Conservation (phyloP, 2,888 invertebrate species). For the Eristalis tenax region DNA sequence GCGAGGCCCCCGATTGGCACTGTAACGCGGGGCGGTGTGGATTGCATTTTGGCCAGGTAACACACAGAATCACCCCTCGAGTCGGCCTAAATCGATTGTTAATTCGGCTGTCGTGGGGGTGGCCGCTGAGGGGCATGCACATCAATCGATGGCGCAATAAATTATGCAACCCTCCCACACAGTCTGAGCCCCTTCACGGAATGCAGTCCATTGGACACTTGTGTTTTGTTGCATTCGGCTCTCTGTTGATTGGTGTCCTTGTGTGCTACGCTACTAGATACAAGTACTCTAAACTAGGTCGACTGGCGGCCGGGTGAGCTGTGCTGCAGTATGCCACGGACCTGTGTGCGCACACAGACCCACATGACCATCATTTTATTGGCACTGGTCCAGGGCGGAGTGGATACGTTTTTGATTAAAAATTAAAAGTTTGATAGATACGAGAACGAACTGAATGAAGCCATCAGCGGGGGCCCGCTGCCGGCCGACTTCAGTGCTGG, state of each 20-base stretch:
- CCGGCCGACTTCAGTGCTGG: slow-evolving; percentile 37
- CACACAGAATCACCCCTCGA: slow-evolving; percentile 9
- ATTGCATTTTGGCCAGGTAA: slow-evolving; percentile 12
- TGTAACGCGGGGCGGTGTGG: neutral
- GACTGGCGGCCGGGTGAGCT: slow-evolving; percentile 13
- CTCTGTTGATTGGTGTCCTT: slow-evolving; percentile 35
- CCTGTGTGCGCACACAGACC: neutral
- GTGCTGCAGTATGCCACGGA: slow-evolving; percentile 43
- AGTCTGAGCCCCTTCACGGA: neutral
- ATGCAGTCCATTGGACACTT: slow-evolving; percentile 24
- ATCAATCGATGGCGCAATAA: slow-evolving; percentile 57
- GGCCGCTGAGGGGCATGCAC: slow-evolving; percentile 23
- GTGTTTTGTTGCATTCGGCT: neutral
- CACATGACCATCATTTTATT: slow-evolving; percentile 9
- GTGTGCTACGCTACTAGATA: slow-evolving; percentile 26
- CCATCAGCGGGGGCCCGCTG: slow-evolving; percentile 22
- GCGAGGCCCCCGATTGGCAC: neutral
- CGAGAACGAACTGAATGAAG: slow-evolving; percentile 27
- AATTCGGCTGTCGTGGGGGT: slow-evolving; percentile 46
- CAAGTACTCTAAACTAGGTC: slow-evolving; percentile 45
- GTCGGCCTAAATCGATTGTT: slow-evolving; percentile 60
- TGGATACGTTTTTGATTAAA: slow-evolving; percentile 47
- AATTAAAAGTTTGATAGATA: slow-evolving; percentile 64
- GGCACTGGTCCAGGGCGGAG: slow-evolving; percentile 43
- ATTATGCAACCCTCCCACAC: slow-evolving; percentile 43